Base-by-base conservation (phyloP, 2,113 vertebrate species). In the Syrmaticus mikado region DNA sequence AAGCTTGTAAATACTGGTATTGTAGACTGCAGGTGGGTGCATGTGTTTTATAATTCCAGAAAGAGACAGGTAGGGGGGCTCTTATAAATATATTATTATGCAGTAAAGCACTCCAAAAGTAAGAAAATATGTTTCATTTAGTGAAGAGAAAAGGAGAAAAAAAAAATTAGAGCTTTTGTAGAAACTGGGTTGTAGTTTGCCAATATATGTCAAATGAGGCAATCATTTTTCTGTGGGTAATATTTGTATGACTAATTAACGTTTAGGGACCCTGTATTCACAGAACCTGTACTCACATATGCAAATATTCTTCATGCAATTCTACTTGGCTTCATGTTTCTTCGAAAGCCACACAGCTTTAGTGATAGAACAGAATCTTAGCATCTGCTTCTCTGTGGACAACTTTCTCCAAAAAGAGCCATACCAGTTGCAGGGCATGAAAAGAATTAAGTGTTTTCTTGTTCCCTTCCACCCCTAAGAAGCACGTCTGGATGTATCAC, bases 1-100 rank as follows among this genome's bases (percentile, higher is more conserved):
- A 93, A 91, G 93, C 94, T 95, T 97, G 89, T 96, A 96, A 95
- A 96, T 91, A 78, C 76, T 61, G 21, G 61, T 43, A 72, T 19
- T 91, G 61, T 73, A 95, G 91, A 61, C 91, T 93, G 91, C 96
- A 96, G 94, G 93, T 94, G 92, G 87, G 85, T 83, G 64, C 1
- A 0, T 55, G 91, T 89, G 72, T 94, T 96, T 93, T 93, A 96
- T 94, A 93, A 94, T 95, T 92, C 91, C 95, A 94, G 94, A 93
- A 96, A 96, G 81, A 90, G 87, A 95, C 87, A 96, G 87, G 96
- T 93, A 94, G 94, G 96, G 93, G 94, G 96, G 87, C 91, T 91
- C 91, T 96, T 92, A 96, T 94, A 96, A 96, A 95, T 87, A 85
- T 46, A 28, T 94, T 92, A 96, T 94, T 94, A 94, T 93, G 91